These are phyloP conservation scores for Drosophila anomelani DNA, from an alignment of 2,888 invertebrate species.

Conservation along the genomic window DNA sequence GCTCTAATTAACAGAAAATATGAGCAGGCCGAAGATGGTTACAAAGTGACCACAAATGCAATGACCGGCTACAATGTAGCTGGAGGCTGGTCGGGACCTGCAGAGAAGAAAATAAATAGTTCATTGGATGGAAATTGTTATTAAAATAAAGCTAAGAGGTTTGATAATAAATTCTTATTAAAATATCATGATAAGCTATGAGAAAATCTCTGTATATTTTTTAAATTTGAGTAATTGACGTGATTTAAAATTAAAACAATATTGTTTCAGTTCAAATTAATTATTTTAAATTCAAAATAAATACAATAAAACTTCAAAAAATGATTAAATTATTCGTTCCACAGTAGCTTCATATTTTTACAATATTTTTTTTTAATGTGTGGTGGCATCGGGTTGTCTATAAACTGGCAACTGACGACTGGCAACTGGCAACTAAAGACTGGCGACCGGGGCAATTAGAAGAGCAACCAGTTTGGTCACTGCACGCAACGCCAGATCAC, in stretches of 20 bases:
- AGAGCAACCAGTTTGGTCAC: slow-evolving; percentile 72
- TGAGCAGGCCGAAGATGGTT: slow-evolving; percentile 22
- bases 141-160: not conserved
- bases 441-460: slow-evolving; percentile 68
- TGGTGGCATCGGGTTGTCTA: slow-evolving; percentile 47
- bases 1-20: slow-evolving; percentile 69
- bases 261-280: not conserved
- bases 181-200: not conserved
- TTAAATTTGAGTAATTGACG: not conserved
- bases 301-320: not conserved
- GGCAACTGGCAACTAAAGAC: slow-evolving; percentile 21
- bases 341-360: not conserved
- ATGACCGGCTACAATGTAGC: slow-evolving; percentile 48
- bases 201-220: too few relatives aligned
- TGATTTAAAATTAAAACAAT: not conserved
- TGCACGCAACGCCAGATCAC: slow-evolving; percentile 58
- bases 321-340: too few relatives aligned
- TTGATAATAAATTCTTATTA: not conserved
- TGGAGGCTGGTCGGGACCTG: slow-evolving; percentile 19
- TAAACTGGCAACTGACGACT: slow-evolving; percentile 29
- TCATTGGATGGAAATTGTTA: not conserved
- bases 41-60: slow-evolving; percentile 59
- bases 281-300: not conserved
- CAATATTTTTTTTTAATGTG: not conserved
- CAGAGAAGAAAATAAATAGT: not conserved